A percentile compares a stretch with the other conserved stretches of the same genome.
Conservation (phyloP, 2,888 invertebrate genomes). For the Leptinotarsa juncta region DNA sequence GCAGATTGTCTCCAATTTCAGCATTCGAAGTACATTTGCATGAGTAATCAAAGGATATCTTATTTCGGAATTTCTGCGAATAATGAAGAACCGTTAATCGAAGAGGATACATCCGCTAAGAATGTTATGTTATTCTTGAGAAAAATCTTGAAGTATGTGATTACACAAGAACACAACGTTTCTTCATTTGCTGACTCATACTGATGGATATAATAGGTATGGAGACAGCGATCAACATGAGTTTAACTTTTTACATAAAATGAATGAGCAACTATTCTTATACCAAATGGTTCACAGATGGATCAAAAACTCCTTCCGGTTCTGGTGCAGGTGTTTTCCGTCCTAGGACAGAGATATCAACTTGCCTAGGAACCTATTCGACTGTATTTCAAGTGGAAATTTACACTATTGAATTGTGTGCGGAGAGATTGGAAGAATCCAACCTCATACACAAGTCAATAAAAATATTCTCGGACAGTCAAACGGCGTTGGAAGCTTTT, state of each 20-base stretch:
- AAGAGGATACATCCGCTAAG: not conserved
- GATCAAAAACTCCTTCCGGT: no score
- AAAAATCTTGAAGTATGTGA: not conserved
- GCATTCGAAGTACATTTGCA: not conserved
- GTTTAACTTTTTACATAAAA: not conserved
- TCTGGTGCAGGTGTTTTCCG: no score
- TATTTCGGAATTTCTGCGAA: constrained; percentile 2
- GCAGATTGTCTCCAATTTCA: not conserved
- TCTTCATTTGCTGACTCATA: not conserved
- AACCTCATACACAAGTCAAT: no score
- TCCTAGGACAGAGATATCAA: no score
- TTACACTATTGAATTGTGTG: no score
- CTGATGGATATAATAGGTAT: not conserved
- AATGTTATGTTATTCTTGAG: not conserved
- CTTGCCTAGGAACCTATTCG: no score
- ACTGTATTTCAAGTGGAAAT: no score
- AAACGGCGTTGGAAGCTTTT: no score
- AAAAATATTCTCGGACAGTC: no score
- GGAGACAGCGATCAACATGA: not conserved
- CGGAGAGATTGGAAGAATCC: no score
- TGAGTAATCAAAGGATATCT: not conserved
- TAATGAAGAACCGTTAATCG: not conserved
- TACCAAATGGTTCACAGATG: no score
- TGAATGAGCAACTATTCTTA: no score
- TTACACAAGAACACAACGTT: not conserved